These are phyloP conservation scores for Acipenser oxyrinchus DNA, from an alignment of 2,797 vertebrate genomes.

Conservation along the genomic window DNA sequence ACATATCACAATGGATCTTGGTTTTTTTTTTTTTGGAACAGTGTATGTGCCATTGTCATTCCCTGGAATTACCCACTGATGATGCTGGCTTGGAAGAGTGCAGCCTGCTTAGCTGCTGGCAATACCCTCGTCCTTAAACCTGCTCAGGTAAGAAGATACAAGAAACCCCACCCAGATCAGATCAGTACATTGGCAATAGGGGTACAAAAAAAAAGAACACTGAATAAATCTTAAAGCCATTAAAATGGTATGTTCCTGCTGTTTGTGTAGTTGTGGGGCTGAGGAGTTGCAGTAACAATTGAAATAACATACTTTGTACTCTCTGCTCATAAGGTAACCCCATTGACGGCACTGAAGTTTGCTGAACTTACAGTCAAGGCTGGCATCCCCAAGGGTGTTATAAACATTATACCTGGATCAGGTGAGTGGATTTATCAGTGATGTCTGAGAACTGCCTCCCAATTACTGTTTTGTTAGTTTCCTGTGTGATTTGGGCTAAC, in stretches of 20 bases:
- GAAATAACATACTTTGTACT: not conserved
- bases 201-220: not conserved
- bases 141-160: constrained; percentile 73
- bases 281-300: too few relatives aligned
- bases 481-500: not conserved
- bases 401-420: constrained; percentile 93
- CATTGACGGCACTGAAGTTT: constrained; percentile 89
- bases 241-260: not conserved
- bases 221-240: too few relatives aligned
- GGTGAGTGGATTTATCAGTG: constrained; percentile 51
- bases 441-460: constrained; percentile 8
- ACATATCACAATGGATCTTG: too few relatives aligned
- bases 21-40: constrained; percentile 34
- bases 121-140: constrained; percentile 92
- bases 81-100: constrained; percentile 97
- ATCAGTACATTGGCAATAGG: not conserved
- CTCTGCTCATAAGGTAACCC: constrained; percentile 71
- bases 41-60: constrained; percentile 90
- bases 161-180: constrained; percentile 71
- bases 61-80: constrained; percentile 97
- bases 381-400: constrained; percentile 87
- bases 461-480: not conserved
- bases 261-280: not conserved
- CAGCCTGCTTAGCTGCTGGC: constrained; percentile 86
- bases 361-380: constrained; percentile 85